Conservation (phyloP, 1,140 invertebrate species). For the Dysdera silvatica region DNA sequence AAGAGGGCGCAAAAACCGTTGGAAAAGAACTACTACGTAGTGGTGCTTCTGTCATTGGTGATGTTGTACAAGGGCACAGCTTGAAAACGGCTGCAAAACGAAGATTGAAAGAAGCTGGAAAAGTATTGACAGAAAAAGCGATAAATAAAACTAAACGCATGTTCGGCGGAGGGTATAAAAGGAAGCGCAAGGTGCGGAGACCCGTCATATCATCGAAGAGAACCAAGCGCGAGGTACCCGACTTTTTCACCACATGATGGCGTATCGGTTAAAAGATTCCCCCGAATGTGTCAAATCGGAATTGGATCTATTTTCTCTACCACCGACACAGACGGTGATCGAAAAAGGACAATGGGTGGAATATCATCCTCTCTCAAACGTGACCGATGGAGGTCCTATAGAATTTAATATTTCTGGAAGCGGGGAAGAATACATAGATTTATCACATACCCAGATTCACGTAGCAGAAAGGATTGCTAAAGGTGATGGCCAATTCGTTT, state of each 20-base stretch:
- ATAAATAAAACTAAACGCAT: background rate
- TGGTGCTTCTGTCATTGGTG: background rate
- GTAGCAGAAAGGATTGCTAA: too few relatives aligned
- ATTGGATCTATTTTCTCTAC: background rate
- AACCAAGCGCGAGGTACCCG: background rate
- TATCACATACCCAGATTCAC: background rate
- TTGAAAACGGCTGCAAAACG: background rate
- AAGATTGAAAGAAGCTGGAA: background rate
- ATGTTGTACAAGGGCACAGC: background rate
- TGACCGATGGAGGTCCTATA: background rate
- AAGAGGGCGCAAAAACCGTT: background rate
- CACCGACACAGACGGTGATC: background rate
- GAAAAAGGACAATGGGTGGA: constrained; percentile 1
- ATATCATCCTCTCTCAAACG: background rate
- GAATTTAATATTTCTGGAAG: constrained; percentile 5
- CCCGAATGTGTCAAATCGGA: constrained; percentile 1
- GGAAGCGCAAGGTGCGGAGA: background rate
- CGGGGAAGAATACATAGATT: background rate
- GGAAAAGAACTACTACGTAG: background rate
- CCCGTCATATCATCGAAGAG: background rate
- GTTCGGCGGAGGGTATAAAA: background rate
- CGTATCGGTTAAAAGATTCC: background rate
- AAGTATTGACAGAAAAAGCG: background rate
- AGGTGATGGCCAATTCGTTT: background rate
- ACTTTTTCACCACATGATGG: background rate